Base-by-base conservation (phyloP, 2,888 invertebrate species). In the Beris morrisii region DNA sequence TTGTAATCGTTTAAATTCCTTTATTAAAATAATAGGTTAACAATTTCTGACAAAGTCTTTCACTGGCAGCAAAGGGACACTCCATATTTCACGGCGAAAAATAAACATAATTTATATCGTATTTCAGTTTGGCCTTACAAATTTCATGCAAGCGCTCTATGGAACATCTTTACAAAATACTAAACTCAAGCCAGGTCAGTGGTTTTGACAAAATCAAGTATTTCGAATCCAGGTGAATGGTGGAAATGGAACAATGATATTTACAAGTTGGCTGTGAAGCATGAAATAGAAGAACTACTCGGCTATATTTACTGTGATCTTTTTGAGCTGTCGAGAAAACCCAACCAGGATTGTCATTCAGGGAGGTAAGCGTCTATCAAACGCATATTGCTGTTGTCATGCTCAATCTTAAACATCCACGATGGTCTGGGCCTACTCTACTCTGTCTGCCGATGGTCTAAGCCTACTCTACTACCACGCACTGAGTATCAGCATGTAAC, bases 231-330 rank as follows among this genome's bases (percentile, higher is more conserved):
- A 79, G 89, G 91, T 0, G 98, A 99, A 81, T 85, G 89, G n/a
- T n/a, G n/a, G n/a, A n/a, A n/a, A 0, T 97, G 97, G 97, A 84
- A 89, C 1, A 84, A 86, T 3, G 92, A 95, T 78, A 90, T 99
- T 43, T 91, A 95, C 75, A 99, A 98, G 81, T 80, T 99, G 68
- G 91, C 91, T n/a, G 95, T 97, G 30, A 85, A 89, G 1, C 92
- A 95, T 74, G 89, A 91, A 73, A 83, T 79, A 0, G 91, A 94
- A 75, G 92, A 92, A 0, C 78, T 91, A 11, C 82, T 99, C 43
- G 99, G 99, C 0, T 87, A 93, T 76, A 95, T 99, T 73, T 99
- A 98, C 82, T 97, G 98, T 80, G 99, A 99, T 82, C 90, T 99
- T 75, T 98, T 92, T 77, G 93, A 94, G 80, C 83, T 97, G 63